A percentile compares a stretch with the other conserved stretches of the same genome.
Conservation (phyloP, 2,113 vertebrate genomes). For the Speoplatyrhinus poulsoni region DNA sequence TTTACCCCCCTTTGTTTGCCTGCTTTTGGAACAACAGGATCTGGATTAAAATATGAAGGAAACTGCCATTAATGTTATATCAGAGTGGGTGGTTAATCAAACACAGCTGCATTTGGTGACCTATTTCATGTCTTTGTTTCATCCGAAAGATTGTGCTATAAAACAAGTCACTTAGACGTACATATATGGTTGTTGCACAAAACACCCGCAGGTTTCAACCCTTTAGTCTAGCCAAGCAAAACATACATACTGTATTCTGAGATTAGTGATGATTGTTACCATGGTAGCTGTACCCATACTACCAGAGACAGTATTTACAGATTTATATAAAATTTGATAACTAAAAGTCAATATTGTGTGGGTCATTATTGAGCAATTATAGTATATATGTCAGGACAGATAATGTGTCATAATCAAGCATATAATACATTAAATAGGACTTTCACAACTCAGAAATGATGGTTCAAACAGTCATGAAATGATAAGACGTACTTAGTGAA, state of each 20-base stretch:
- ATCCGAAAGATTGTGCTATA: conserved; percentile 1
- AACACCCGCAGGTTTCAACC: conserved; percentile 46
- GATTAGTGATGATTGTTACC: conserved; percentile 14
- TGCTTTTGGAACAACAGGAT: conserved; percentile 2
- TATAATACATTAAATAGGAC: conserved; percentile 18
- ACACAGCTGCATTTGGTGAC: conserved; percentile 14
- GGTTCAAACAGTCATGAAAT: not conserved
- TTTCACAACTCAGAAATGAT: conserved; percentile 19
- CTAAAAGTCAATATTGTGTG: conserved; percentile 11
- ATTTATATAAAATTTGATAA: conserved; percentile 9
- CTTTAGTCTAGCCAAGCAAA: conserved; percentile 48
- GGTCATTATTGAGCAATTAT: conserved; percentile 20
- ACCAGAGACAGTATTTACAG: not conserved
- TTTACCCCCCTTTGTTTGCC: not conserved
- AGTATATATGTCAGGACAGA: conserved; percentile 10
- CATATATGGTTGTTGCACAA: conserved; percentile 50
- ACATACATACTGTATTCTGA: conserved; percentile 12
- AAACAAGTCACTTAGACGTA: conserved; percentile 25
- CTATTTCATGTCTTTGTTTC: not conserved
- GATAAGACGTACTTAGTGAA: conserved; percentile 6
- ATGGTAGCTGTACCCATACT: conserved; percentile 14
- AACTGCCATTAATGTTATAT: not conserved
- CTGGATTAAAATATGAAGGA: not conserved
- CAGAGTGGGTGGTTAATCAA: not conserved
- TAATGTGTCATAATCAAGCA: conserved; percentile 33